These are phyloP conservation scores for Coccyzus lansbergi DNA, from an alignment of 2,797 vertebrate genomes.

Conservation along the genomic window DNA sequence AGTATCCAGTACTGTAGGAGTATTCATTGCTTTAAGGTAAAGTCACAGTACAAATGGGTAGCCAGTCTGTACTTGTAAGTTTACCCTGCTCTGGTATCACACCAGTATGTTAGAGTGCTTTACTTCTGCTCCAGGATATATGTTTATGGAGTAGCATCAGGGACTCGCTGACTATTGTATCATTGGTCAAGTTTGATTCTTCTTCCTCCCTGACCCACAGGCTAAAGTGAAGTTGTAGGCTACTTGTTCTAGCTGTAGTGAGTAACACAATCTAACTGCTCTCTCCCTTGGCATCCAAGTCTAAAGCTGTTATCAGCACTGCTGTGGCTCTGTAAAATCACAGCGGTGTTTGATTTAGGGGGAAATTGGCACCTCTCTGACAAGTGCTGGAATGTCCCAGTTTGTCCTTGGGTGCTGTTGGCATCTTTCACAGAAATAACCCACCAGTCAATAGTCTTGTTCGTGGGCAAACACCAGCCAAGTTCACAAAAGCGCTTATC, in stretches of 20 bases:
- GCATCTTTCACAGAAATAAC: constrained; percentile 60
- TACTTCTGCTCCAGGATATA: background rate
- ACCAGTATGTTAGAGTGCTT: background rate
- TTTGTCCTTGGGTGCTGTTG: constrained; percentile 70
- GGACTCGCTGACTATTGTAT: background rate
- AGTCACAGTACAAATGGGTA: fast-evolving
- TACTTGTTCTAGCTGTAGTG: background rate
- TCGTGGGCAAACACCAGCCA: constrained; percentile 62
- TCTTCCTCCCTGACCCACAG: background rate
- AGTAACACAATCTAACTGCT: background rate
- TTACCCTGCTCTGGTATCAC: background rate
- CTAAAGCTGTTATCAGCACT: constrained; percentile 25
- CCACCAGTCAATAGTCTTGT: constrained; percentile 44
- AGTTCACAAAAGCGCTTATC: constrained; percentile 68
- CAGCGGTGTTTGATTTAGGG: constrained; percentile 41
- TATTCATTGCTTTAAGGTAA: background rate
- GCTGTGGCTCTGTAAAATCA: constrained; percentile 18
- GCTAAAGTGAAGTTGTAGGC: background rate
- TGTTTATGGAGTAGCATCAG: background rate
- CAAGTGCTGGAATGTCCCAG: constrained; percentile 75
- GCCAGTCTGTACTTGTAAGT: background rate
- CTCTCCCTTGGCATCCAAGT: background rate
- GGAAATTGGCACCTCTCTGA: constrained; percentile 62
- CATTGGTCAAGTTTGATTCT: background rate
- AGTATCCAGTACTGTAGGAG: background rate